A percentile compares a stretch with the other conserved stretches of the same genome.
phyloP scores from a whole-genome alignment of 1,140 invertebrate species.

The Portunus trituberculatus region DNA sequence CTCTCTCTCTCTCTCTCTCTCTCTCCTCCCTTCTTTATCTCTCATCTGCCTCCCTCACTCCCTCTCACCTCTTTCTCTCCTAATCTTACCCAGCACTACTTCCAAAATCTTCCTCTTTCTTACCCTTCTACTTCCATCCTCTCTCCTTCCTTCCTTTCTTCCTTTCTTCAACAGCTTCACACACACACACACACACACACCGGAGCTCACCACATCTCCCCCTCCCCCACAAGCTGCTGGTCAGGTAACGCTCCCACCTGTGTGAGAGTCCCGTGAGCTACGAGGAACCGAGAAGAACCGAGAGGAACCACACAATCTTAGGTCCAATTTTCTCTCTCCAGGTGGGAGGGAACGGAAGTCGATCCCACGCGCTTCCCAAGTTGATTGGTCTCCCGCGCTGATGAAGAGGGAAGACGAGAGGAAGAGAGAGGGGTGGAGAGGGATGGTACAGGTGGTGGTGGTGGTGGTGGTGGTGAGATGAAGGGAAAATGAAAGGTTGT shows the following conservation, averaged over 20 bases:
- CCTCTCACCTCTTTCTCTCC: no score
- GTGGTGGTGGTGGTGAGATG: neutral
- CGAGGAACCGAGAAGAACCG: neutral
- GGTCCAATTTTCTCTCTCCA: constrained; percentile 17
- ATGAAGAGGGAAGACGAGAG: neutral
- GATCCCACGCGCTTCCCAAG: neutral
- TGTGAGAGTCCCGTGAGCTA: neutral
- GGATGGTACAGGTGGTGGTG: neutral
- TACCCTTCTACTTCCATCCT: no score
- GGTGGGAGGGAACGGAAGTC: neutral
- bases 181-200: neutral
- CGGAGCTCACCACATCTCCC: no score
- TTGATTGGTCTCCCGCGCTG: neutral
- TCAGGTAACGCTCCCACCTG: neutral
- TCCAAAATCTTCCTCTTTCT: neutral
- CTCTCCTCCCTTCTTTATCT: neutral
- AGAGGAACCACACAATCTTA: constrained; percentile 15
- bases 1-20: no score
- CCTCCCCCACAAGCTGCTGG: no score
- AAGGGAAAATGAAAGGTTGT: neutral
- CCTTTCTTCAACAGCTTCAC: neutral
- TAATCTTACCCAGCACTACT: neutral
- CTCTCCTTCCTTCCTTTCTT: no score
- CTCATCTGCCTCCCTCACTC: no score
- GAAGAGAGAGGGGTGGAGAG: neutral